Base-by-base conservation (phyloP, 2,888 invertebrate genomes). In the Ischnus inquisitorius region DNA sequence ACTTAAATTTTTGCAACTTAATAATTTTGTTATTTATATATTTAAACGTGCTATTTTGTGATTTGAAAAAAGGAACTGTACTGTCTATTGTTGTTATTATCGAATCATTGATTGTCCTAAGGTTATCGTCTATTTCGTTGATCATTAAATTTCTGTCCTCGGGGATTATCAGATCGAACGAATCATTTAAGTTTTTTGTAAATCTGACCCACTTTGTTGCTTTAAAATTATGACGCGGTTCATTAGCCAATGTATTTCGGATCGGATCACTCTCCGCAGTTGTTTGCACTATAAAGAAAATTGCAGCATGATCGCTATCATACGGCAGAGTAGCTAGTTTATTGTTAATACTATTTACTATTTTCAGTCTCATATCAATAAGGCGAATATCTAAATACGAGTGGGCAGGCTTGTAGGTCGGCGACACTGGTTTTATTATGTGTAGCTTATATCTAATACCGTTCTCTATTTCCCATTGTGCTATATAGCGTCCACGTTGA, bases 241-340 rank as follows among this genome's bases (percentile, higher is more conserved):
- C 3, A 1, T n/a, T 5, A 19, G 16, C 3, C 5, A 2, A 28
- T 2, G 10, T 2, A 14, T 48, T 48, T 16, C 2, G 3, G 6
- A 48, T 48, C 5, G n/a, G n/a, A 3, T n/a, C 16, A 22, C 3
- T 4, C 14, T 60, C 25, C 2, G 5, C 51, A 5, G 16, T 2
- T 3, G n/a, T 28, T 25, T 54, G 2, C 16, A 22, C 12, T 8
- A 14, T 16, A 14, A 54, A 39, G 10, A 39, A 12, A 12, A 48
- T n/a, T n/a, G 75, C 65, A 10, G 28, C 54, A 22, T 76, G 75
- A 51, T 76, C 75, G 16, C 75, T 76, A 16, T 76, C 75, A n/a
- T 76, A 76, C 2, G 48, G 65, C 3, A 25, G 8, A 12, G 65
- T 76, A 1, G 22, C 2, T 1, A 75, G n/a, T 64, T 46, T 48